Evolutionary conservation across 2,888 invertebrate species (phyloP), one percentile per base, ranked within the genome.

Genomic region (Gisinianus flammeolus): DNA sequence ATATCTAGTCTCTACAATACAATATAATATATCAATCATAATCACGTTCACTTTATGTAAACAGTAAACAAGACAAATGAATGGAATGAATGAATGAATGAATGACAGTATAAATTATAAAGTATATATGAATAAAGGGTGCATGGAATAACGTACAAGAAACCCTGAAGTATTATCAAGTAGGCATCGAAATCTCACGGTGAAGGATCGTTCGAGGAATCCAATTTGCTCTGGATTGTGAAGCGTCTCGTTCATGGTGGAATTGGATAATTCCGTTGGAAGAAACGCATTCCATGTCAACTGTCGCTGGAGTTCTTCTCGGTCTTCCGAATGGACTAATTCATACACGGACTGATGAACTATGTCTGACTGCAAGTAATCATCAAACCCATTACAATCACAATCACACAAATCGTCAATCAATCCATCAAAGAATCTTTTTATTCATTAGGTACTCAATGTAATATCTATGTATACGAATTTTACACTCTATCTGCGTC

Each of bases 121-220:
- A n/a, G n/a, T n/a, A n/a, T n/a, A n/a, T n/a, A n/a, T n/a, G n/a
- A n/a, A n/a, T n/a, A n/a, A n/a, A n/a, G n/a, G n/a, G n/a, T n/a
- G n/a, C n/a, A n/a, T n/a, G n/a, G 19, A 44, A 44, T 19, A 24
- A n/a, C 93, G 91, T 88, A 97, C 97, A 90, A 99, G 91, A 89
- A 99, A 99, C 80, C 99, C 99, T 85, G 98, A 99, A 86, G 99
- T 99, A 88, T 99, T 99, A 89, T 99, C 99, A 86, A 99, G 90
- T 54, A 99, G 91, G 90, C 99, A 99, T 86, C 99, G 93, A 91
- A 99, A 99, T 87, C 99, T 92, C 86, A 99, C 98, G 82, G 98
- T 98, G 87, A 99, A 98, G 88, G 96, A 97, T 85, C 98, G 91
- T 88, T 98, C 98, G 85, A 98, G 90, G 85, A 95, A 91, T 87